Evolutionary conservation across 1,140 invertebrate species (phyloP).

Genomic region (Heliconius hermathena): DNA sequence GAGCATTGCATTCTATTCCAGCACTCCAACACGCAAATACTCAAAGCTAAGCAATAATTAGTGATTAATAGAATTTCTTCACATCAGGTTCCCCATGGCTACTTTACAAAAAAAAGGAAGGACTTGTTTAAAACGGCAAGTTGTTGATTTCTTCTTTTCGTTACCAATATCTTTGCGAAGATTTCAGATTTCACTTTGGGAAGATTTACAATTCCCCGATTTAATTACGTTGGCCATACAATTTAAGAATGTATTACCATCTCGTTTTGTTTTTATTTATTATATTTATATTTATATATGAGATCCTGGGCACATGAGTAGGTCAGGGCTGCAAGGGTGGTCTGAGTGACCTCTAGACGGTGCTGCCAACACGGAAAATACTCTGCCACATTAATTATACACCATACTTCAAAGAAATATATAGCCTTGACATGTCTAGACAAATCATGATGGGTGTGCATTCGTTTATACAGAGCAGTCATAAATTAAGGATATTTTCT

Average conservation of each 20-base stretch:
- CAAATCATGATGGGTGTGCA: not conserved
- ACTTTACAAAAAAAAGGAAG: no score
- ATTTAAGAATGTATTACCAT: not conserved
- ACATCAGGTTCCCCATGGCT: no score
- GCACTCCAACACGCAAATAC: no score
- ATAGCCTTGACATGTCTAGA: not conserved
- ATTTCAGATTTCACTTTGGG: no score
- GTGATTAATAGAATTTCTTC: no score
- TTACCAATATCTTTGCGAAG: no score
- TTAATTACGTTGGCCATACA: not conserved
- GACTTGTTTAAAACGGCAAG: no score
- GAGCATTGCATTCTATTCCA: no score
- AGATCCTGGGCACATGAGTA: not conserved
- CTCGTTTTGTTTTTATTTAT: not conserved
- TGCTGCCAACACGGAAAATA: conserved; percentile 5
- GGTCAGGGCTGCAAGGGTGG: conserved; percentile 10
- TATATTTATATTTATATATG: not conserved
- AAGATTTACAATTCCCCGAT: no score
- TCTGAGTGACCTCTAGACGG: conserved; percentile 2
- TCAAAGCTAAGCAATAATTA: no score
- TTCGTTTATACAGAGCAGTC: not conserved
- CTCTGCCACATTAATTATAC: not conserved
- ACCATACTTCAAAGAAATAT: not conserved
- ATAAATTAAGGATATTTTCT: not conserved
- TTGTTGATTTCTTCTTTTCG: no score